phyloP scores from a whole-genome alignment of 2,113 vertebrate genomes.

The Callionymus lyra region DNA sequence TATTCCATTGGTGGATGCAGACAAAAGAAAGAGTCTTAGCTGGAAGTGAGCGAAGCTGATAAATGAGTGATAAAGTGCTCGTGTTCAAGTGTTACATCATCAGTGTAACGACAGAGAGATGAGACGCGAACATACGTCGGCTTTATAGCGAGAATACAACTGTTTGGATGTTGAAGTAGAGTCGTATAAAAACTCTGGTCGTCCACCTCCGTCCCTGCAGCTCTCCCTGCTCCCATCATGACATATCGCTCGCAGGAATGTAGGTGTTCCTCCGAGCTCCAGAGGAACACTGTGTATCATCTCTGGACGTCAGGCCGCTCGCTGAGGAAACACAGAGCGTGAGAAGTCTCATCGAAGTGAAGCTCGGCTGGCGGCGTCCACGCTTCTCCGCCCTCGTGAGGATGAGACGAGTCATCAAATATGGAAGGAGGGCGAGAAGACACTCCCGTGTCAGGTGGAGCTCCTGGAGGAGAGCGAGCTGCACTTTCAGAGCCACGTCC shows the following conservation, averaged over 20 bases:
- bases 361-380: background rate
- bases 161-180: too few species aligned
- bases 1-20: too few species aligned
- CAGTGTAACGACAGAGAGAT: too few species aligned
- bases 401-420: conserved; percentile 21
- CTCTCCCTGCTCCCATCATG: conserved; percentile 10
- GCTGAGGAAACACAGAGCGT: conserved; percentile 1
- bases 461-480: conserved; percentile 14
- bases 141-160: too few species aligned
- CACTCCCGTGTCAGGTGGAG: conserved; percentile 19
- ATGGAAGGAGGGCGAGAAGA: conserved; percentile 17
- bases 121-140: too few species aligned
- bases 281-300: conserved; percentile 7
- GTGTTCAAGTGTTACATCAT: too few species aligned
- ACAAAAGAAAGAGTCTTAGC: too few species aligned
- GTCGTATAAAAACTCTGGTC: too few species aligned
- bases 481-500: conserved; percentile 23
- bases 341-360: background rate
- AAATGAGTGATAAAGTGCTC: too few species aligned
- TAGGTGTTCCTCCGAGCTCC: conserved; percentile 9
- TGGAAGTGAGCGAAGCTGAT: too few species aligned
- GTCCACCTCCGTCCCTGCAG: too few species aligned
- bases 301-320: conserved; percentile 1
- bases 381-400: conserved; percentile 35
- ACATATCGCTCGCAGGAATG: conserved; percentile 22